Percentiles rank a stretch among this genome's conserved stretches.
Conservation (phyloP, 1,140 invertebrate species). For the Conus betulinus region DNA sequence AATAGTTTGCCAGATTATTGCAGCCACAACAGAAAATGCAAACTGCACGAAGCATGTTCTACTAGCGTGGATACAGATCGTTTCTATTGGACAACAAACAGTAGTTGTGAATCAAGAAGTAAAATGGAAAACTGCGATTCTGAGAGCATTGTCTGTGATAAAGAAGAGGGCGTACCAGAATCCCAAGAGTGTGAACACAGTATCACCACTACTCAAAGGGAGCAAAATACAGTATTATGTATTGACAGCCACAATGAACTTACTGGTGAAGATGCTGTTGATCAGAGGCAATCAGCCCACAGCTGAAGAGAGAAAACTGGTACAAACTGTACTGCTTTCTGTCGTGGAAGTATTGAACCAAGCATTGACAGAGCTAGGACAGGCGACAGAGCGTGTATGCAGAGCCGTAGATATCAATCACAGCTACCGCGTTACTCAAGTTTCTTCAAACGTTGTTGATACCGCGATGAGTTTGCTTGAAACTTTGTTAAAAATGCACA, state of each 20-base stretch:
- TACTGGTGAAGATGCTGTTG: background rate
- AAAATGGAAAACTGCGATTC: background rate
- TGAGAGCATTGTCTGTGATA: background rate
- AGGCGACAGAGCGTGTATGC: background rate
- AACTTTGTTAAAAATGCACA: background rate
- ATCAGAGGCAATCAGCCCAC: background rate
- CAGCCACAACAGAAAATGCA: background rate
- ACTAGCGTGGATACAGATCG: background rate
- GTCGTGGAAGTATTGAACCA: background rate
- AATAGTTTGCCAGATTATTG: background rate
- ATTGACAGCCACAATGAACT: background rate
- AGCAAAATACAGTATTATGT: background rate
- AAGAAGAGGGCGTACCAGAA: background rate
- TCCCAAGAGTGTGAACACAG: background rate
- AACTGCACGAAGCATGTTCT: background rate
- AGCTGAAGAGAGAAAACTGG: background rate
- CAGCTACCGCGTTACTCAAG: background rate
- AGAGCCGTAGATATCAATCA: background rate
- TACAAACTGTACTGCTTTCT: background rate
- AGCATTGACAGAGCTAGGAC: background rate
- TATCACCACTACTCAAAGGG: background rate
- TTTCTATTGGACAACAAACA: background rate
- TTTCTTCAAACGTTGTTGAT: background rate
- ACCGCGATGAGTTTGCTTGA: background rate
- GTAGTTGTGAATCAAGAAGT: background rate